These are phyloP conservation scores for Larimichthys polyactis DNA, from an alignment of 2,113 vertebrate species.

Conservation along the genomic window DNA sequence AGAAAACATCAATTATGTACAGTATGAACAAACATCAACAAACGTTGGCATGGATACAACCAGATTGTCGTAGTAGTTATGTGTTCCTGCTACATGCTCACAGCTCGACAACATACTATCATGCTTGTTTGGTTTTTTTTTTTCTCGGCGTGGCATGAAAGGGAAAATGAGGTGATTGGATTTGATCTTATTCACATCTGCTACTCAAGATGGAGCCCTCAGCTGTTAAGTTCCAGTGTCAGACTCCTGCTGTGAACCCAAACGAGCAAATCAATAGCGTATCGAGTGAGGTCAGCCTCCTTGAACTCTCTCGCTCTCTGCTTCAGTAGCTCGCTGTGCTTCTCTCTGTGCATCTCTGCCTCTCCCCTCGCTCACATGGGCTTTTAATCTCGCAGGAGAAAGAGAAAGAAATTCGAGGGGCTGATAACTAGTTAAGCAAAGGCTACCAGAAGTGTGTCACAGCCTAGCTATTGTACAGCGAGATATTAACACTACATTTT, in stretches of 20 bases:
- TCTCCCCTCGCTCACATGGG: conserved; percentile 30
- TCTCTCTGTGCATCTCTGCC: conserved; percentile 31
- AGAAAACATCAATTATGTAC: conserved; percentile 38
- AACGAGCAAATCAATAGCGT: conserved; percentile 79
- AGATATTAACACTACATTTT: neutral
- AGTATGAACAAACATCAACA: conserved; percentile 28
- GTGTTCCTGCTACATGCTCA: neutral
- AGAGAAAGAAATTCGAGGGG: conserved; percentile 30
- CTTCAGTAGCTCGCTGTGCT: conserved; percentile 27
- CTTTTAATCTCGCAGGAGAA: conserved; percentile 50
- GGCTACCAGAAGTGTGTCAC: neutral
- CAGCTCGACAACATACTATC: neutral
- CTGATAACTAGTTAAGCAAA: conserved; percentile 19
- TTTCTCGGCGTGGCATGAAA: too few species aligned
- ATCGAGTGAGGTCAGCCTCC: conserved; percentile 80
- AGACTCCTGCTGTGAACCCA: conserved; percentile 74
- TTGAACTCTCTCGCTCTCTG: conserved; percentile 67
- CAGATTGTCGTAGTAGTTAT: neutral
- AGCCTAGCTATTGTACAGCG: neutral
- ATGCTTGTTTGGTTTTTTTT: neutral
- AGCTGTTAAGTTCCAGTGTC: conserved; percentile 71
- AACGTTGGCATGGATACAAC: neutral
- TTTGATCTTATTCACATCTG: conserved; percentile 64
- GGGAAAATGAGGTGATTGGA: conserved; percentile 50
- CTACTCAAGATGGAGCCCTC: conserved; percentile 72